These are phyloP conservation scores for Phoenicopterus ruber DNA, from an alignment of 2,113 vertebrate genomes.

Conservation along the genomic window DNA sequence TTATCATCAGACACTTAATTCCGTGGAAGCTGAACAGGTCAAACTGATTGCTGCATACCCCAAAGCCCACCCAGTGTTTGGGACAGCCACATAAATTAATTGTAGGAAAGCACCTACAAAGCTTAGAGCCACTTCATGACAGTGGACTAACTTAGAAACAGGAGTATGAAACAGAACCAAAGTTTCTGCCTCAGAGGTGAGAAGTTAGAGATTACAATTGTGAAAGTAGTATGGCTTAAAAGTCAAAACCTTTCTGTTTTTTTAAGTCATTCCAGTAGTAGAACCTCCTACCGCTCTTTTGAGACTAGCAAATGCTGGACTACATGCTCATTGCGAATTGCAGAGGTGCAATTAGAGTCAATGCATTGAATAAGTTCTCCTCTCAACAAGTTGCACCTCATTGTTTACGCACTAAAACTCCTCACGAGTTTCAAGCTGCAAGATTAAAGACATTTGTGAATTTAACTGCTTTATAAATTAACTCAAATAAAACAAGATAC, in stretches of 20 bases:
- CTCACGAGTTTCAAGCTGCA: neutral
- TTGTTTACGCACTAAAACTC: neutral
- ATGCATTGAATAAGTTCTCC: neutral
- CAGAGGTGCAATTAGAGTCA: neutral
- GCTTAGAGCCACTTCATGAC: neutral
- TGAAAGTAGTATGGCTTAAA: neutral
- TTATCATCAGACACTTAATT: neutral
- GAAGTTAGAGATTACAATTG: neutral
- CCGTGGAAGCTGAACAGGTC: neutral
- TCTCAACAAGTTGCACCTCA: neutral
- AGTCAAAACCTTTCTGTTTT: neutral
- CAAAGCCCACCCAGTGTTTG: neutral
- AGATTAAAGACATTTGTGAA: neutral
- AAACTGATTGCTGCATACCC: neutral
- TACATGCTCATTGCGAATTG: neutral
- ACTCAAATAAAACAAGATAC: neutral
- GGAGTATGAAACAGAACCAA: neutral
- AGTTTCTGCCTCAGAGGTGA: neutral
- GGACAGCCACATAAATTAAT: too few species aligned
- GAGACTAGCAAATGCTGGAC: neutral
- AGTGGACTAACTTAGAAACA: neutral
- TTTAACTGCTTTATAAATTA: neutral
- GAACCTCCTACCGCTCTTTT: neutral
- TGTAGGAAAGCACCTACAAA: neutral
- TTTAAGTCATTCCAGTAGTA: neutral